Percentiles rank a stretch among this genome's conserved stretches.
phyloP scores from a whole-genome alignment of 2,888 invertebrate species.

The Melinopterus prodromus region DNA sequence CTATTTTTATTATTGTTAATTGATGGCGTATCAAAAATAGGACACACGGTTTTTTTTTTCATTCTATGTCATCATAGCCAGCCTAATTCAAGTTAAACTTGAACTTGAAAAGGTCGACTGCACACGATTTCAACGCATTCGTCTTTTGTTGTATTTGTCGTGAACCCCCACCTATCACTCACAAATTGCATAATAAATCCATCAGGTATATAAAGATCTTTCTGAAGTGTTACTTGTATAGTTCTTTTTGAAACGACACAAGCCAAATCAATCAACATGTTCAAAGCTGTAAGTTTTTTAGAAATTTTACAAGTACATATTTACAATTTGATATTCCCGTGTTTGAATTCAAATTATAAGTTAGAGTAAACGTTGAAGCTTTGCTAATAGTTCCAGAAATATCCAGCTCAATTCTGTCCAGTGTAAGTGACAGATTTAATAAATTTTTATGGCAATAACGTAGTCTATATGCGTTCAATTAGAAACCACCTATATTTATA shows the following conservation, averaged over 20 bases:
- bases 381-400: neutral
- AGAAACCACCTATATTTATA: too few species aligned
- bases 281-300: slow-evolving; percentile 35
- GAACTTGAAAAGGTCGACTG: neutral
- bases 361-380: too few species aligned
- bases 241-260: slow-evolving; percentile 17
- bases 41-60: neutral
- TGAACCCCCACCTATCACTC: neutral
- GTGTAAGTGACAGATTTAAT: too few species aligned
- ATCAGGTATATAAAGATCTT: slow-evolving; percentile 21
- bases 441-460: too few species aligned
- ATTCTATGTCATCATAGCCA: neutral
- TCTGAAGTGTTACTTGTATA: neutral
- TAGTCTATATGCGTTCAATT: neutral
- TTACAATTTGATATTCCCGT: too few species aligned
- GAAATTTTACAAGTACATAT: too few species aligned
- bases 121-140: neutral
- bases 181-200: neutral
- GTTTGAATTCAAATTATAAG: too few species aligned
- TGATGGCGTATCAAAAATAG: neutral
- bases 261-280: slow-evolving; percentile 28
- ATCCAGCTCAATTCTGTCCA: too few species aligned
- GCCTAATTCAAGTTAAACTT: neutral
- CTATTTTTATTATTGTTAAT: too few species aligned
- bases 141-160: neutral